Evolutionary conservation across 2,888 invertebrate genomes (phyloP), one percentile per base, ranked within the genome.

Genomic region (Heteromyza rotundicornis): DNA sequence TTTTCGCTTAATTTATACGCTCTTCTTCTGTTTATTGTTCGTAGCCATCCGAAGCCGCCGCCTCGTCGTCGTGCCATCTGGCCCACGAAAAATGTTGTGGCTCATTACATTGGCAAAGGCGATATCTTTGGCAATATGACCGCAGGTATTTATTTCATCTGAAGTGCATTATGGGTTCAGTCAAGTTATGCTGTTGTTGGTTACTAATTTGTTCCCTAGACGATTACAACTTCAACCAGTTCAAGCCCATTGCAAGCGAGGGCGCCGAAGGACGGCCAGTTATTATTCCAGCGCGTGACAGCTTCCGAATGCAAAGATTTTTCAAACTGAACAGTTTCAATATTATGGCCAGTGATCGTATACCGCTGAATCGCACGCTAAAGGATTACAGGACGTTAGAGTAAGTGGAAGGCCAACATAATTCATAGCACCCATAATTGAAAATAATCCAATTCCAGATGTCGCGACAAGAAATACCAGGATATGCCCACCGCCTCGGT

Each of bases 271-370:
- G 95, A 0, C 86, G 89, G 60, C 92, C 95, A 0, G 95, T 95
- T 1, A 85, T 91, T 55, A 86, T 94, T 61, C 88, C 91, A 12
- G 88, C 89, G 5, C 88, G 89, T 71, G 92, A 95, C 74, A 85
- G 91, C 51, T 86, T 90, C 35, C 87, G 88, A 70, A 93, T 93
- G 86, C 89, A 90, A 74, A 90, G 92, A 66, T 86, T 94, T 36
- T 95, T 90, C 78, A 87, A 89, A 73, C 87, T 96, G 32, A 95
- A 96, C 80, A 89, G 92, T 35, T 96, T 95, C 79, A 96, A 96
- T 80, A 86, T 96, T 69, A 84, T 95, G 82, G 94, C 92, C 60
- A 92, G 94, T 78, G 95, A 96, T 84, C 88, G 90, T 68, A 94
- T 96, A 78, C 91, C 94, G 10, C 85, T 95, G 35, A 94, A 95